These are phyloP conservation scores for Diachasma alloeum DNA, from an alignment of 1,140 invertebrate genomes.

Conservation along the genomic window DNA sequence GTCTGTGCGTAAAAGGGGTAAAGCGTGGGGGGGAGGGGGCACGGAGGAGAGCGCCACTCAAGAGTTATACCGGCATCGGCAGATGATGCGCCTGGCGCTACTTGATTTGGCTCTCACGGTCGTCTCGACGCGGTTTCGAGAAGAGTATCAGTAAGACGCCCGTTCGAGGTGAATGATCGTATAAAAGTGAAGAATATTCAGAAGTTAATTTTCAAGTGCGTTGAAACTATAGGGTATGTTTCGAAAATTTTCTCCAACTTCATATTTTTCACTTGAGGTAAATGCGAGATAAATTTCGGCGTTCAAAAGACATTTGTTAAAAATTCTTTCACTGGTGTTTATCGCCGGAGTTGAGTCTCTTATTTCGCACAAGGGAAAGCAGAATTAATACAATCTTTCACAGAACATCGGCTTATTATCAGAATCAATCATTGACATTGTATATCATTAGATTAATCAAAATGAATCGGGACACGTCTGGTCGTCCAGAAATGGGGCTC, in stretches of 20 bases:
- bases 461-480: too few species aligned
- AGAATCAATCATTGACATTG: too few species aligned
- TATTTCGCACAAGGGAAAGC: too few species aligned
- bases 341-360: too few species aligned
- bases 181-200: not conserved
- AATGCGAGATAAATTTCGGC: too few species aligned
- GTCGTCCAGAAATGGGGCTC: not conserved
- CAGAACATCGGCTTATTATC: too few species aligned
- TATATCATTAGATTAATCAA: too few species aligned
- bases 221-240: not conserved
- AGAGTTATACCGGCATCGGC: not conserved
- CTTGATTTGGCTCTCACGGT: constrained; percentile 15
- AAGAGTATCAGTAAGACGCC: not conserved
- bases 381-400: too few species aligned
- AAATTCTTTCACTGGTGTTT: too few species aligned
- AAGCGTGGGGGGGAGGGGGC: not conserved
- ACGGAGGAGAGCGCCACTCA: not conserved
- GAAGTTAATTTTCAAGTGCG: not conserved
- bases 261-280: too few species aligned
- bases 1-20: not conserved
- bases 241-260: not conserved
- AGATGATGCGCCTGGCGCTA: constrained; percentile 11
- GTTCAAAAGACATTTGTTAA: too few species aligned
- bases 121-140: not conserved
- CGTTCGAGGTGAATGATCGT: constrained; percentile 5